phyloP scores from a whole-genome alignment of 2,888 invertebrate genomes.

The Trissonchulus latispiculum region DNA sequence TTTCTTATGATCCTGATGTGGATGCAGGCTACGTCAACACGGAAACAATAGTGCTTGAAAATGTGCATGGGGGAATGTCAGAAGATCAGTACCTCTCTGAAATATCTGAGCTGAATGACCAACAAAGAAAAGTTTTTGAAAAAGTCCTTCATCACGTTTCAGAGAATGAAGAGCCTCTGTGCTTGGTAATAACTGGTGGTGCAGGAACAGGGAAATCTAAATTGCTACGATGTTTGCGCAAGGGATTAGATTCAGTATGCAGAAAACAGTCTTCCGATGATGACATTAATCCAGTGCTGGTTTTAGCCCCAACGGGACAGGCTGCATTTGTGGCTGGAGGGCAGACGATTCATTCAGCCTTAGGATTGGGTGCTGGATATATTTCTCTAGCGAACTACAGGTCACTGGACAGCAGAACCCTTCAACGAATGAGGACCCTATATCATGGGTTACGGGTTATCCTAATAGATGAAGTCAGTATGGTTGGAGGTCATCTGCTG shows the following conservation, averaged over 20 bases:
- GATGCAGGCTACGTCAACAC: too few species aligned
- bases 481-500: not conserved
- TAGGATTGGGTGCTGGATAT: not conserved
- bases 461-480: not conserved
- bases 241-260: too few species aligned
- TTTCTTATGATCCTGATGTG: too few species aligned
- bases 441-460: not conserved
- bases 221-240: not conserved
- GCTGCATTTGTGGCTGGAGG: not conserved
- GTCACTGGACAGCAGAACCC: not conserved
- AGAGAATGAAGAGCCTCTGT: not conserved
- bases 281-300: not conserved
- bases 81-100: too few species aligned
- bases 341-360: not conserved
- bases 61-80: too few species aligned
- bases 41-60: too few species aligned
- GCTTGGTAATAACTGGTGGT: not conserved
- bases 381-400: not conserved
- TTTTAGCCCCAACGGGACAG: constrained; percentile 3
- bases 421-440: not conserved
- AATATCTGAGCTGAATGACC: too few species aligned
- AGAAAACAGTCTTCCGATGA: too few species aligned
- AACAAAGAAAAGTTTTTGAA: too few species aligned
- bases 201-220: constrained; percentile 9
- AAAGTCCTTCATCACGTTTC: too few species aligned